Conservation (phyloP, 2,888 invertebrate genomes). For the Myathropa florea region DNA sequence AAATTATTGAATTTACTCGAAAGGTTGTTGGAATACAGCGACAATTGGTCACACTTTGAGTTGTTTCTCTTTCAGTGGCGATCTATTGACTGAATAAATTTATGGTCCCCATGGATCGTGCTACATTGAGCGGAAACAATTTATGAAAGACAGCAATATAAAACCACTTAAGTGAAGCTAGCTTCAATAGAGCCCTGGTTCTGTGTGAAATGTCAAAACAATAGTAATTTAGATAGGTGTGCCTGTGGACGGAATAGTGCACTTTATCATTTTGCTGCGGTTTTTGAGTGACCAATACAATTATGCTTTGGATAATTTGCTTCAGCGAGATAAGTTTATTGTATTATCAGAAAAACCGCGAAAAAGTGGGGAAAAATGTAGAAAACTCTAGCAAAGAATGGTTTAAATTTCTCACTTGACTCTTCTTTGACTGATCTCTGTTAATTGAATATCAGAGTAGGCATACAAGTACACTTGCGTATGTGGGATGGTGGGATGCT, state of each 20-base stretch:
- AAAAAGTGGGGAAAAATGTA: too few relatives aligned
- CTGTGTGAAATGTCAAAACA: background rate
- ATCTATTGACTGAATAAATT: constrained; percentile 28
- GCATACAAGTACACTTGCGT: too few relatives aligned
- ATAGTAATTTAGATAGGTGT: constrained; percentile 1
- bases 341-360: background rate
- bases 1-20: background rate
- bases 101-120: background rate
- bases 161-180: constrained; percentile 7
- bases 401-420: too few relatives aligned
- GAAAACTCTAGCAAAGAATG: too few relatives aligned
- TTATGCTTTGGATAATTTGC: background rate
- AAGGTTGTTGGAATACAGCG: background rate
- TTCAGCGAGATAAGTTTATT: background rate
- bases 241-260: background rate
- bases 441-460: too few relatives aligned
- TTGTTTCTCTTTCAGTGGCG: constrained; percentile 35
- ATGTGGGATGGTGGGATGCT: too few relatives aligned
- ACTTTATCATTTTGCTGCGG: background rate
- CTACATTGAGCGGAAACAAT: constrained; percentile 28
- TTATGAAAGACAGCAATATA: constrained; percentile 1
- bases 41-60: background rate
- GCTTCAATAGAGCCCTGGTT: background rate
- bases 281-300: background rate
- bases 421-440: too few relatives aligned